Base-by-base conservation (phyloP, 1,140 invertebrate genomes). In the Nymphalis io region DNA sequence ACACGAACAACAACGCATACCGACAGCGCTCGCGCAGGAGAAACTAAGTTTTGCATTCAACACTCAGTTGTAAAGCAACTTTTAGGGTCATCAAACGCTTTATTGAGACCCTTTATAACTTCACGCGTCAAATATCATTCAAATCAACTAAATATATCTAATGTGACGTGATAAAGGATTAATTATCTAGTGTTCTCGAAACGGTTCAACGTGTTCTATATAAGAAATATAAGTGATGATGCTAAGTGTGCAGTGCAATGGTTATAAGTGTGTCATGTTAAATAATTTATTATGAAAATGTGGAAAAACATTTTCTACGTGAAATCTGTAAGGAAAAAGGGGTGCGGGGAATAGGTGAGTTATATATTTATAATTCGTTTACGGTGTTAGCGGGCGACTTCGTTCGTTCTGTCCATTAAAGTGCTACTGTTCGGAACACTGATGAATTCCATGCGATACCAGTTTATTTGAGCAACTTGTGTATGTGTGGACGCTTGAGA, bases 1-100 rank as follows among this genome's bases (percentile, higher is more conserved):
- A 86, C 79, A 86, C 82, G 79, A 3, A 3, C 62, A 60, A 48
- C 58, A 20, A 65, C 85, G 87, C 89, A 89, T 89, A 89, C 87
- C 89, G 82, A 80, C 72, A 68, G 82, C 82, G 87, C 85, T 77
- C 68, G 87, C 86, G 83, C 84, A 81, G 78, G 78, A 81, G 83
- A 87, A 90, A 84, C 83, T 79, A 78, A 80, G 83, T 86, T 90
- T 88, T 88, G 87, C 87, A 86, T 88, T 81, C 79, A 84, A 85
- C 77, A 79, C 72, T 85, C 88, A 91, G 89, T 91, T 83, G 82
- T 83, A 83, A 82, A 75, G 80, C 79, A 78, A 81, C 87, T 85
- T 89, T 88, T 84, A 81, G 77, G 87, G 84, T 89, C 87, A 91
- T 83, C 85, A 91, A 84, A 88, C 89, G 87, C 82, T 88, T 81